phyloP scores from a whole-genome alignment of 2,113 vertebrate species.

The Myanophis thanlyinensis region DNA sequence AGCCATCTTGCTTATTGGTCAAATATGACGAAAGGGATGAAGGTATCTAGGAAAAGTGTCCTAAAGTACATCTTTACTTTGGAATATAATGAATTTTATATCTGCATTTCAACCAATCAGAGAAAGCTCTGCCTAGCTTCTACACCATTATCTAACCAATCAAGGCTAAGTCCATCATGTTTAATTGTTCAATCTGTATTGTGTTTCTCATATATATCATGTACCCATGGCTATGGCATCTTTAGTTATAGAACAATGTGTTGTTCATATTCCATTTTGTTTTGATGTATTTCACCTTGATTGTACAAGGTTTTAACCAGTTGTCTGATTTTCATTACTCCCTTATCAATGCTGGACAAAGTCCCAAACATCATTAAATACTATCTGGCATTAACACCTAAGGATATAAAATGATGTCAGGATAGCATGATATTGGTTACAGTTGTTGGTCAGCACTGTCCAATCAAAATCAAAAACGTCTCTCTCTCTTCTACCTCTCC shows the following conservation, averaged over 20 bases:
- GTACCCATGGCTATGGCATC: neutral
- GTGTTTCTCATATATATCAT: neutral
- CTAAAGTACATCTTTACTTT: neutral
- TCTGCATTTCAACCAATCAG: neutral
- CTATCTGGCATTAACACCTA: neutral
- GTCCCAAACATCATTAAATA: neutral
- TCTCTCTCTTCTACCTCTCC: neutral
- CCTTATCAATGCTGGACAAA: neutral
- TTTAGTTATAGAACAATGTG: neutral
- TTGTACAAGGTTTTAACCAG: neutral
- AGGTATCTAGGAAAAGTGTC: neutral
- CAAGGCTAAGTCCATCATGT: neutral
- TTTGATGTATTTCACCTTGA: neutral
- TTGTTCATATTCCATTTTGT: neutral
- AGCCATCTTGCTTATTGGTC: neutral
- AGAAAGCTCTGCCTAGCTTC: neutral
- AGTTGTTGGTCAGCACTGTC: neutral
- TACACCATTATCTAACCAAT: neutral
- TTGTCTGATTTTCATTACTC: neutral
- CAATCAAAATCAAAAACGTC: neutral
- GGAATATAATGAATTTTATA: neutral
- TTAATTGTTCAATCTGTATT: neutral
- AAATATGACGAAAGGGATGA: neutral
- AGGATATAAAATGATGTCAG: neutral
- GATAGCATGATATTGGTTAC: neutral